Percentiles rank a stretch among this genome's conserved stretches.
These are phyloP conservation scores for Chinchilla lanigera DNA, from an alignment of 2,113 vertebrate species.

Conservation along the genomic window DNA sequence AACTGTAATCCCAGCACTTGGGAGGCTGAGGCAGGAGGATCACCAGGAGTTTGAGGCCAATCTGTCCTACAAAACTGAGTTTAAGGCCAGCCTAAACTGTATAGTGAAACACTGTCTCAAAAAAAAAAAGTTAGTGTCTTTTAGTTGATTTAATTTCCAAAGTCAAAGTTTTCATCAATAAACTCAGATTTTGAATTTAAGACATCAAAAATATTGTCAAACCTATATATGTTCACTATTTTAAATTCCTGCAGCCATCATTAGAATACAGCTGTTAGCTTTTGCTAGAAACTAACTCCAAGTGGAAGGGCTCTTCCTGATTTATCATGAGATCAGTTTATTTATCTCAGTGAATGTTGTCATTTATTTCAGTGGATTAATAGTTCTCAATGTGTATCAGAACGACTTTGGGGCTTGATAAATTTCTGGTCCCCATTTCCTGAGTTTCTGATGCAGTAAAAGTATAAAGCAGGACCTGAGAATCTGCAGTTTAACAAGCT, in stretches of 20 bases:
- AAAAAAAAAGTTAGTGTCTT: background rate
- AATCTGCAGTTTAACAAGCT: constrained; percentile 20
- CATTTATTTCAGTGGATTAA: background rate
- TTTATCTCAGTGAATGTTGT: background rate
- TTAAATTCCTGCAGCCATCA: background rate
- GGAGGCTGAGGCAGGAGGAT: background rate
- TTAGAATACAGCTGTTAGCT: background rate
- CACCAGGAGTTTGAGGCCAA: background rate
- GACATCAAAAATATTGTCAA: background rate
- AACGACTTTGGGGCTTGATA: background rate
- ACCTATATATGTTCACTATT: background rate
- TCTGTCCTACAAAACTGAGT: background rate
- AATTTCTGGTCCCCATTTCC: background rate
- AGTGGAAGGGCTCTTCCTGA: background rate
- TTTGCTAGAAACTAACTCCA: background rate
- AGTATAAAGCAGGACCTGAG: background rate
- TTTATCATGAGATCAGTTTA: background rate
- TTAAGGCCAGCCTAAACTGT: background rate
- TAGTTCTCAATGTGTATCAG: background rate
- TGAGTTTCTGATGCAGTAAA: background rate
- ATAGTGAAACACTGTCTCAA: no score
- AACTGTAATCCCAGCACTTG: no score
- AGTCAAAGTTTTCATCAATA: background rate
- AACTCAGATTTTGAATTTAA: background rate
- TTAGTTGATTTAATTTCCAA: background rate